Evolutionary conservation across 1,140 invertebrate genomes (phyloP).

Genomic region (Euglossa dilemma): DNA sequence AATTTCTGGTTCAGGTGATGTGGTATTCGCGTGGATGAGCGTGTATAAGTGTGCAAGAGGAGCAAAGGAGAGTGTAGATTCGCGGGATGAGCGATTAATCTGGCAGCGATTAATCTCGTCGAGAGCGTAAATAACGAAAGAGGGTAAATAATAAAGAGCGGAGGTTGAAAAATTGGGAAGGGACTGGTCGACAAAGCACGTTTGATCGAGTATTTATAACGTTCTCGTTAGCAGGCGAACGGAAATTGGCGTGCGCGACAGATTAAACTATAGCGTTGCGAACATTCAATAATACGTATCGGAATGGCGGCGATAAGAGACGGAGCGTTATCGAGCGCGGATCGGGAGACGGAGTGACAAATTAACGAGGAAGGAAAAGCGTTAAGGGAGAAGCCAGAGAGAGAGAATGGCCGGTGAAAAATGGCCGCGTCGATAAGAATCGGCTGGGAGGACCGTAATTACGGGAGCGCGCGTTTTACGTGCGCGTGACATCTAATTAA

Average conservation of each 20-base stretch:
- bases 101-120: too few relatives aligned
- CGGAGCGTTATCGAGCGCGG: neutral
- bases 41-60: too few relatives aligned
- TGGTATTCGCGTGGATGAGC: too few relatives aligned
- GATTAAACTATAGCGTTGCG: neutral
- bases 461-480: constrained; percentile 3
- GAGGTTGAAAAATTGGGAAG: neutral
- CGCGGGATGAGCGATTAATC: too few relatives aligned
- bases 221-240: neutral
- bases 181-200: too few relatives aligned
- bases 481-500: constrained; percentile 50
- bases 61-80: too few relatives aligned
- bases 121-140: too few relatives aligned
- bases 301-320: neutral
- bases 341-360: neutral
- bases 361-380: constrained; percentile 17
- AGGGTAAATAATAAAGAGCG: too few relatives aligned
- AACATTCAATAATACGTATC: neutral
- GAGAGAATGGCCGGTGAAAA: constrained; percentile 13
- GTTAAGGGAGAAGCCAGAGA: neutral
- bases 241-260: neutral
- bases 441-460: neutral
- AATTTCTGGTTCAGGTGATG: too few relatives aligned
- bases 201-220: too few relatives aligned
- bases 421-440: constrained; percentile 38